Evolutionary conservation across 2,888 invertebrate species (phyloP).

Genomic region (Agrochola circellaris): DNA sequence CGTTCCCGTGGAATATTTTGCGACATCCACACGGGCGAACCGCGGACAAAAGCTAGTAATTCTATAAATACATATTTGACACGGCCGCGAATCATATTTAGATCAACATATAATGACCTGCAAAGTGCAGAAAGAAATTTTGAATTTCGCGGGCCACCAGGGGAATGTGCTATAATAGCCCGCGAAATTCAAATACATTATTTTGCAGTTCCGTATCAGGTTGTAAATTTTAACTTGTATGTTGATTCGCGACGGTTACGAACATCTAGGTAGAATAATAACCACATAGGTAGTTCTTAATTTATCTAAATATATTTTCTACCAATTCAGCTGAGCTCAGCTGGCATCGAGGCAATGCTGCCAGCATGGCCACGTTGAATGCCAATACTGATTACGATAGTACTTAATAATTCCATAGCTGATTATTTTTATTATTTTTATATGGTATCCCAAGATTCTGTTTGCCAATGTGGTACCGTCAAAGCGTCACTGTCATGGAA

Average conservation of each 20-base stretch:
- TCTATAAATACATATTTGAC: too few species aligned
- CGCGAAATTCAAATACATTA: background rate
- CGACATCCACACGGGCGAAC: too few species aligned
- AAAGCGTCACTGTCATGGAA: background rate
- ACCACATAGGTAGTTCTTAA: background rate
- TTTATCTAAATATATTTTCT: background rate
- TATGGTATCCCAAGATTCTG: slow-evolving; percentile 5
- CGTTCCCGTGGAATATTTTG: too few species aligned
- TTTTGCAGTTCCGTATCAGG: background rate
- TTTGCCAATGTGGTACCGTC: background rate
- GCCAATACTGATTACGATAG: background rate
- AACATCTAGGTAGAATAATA: background rate
- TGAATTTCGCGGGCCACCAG: too few species aligned
- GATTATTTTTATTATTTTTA: background rate
- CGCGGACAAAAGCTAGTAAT: too few species aligned
- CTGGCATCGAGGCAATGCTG: too few species aligned
- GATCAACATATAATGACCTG: too few species aligned
- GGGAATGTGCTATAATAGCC: background rate
- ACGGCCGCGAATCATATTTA: too few species aligned
- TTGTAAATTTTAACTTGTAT: background rate
- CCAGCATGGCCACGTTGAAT: background rate
- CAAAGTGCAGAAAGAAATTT: too few species aligned
- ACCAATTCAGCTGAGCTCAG: too few species aligned
- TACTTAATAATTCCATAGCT: background rate
- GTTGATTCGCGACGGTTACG: background rate